Evolutionary conservation across 2,797 vertebrate genomes (phyloP).

Genomic region (Anguilla anguilla): DNA sequence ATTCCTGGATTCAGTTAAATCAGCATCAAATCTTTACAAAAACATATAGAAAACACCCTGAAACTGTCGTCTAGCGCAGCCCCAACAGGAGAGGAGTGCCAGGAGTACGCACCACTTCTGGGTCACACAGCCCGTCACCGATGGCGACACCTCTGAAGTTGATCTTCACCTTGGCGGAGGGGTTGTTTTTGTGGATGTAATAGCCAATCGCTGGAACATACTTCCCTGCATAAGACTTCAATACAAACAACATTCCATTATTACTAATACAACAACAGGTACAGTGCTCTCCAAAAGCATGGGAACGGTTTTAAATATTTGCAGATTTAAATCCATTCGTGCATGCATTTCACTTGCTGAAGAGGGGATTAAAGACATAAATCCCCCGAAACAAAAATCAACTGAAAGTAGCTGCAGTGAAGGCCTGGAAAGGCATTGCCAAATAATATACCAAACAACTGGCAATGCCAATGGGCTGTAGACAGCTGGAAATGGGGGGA

Average conservation of each 20-base stretch:
- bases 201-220: constrained; percentile 79
- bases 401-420: too few relatives aligned
- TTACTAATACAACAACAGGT: neutral
- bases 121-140: constrained; percentile 81
- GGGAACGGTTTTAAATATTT: too few relatives aligned
- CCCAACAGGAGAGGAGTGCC: constrained; percentile 22
- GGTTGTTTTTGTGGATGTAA: constrained; percentile 81
- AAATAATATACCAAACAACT: too few relatives aligned
- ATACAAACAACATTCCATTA: neutral
- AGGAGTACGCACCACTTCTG: constrained; percentile 72
- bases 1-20: neutral
- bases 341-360: too few relatives aligned
- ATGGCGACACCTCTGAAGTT: constrained; percentile 82
- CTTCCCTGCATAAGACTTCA: constrained; percentile 81
- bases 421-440: too few relatives aligned
- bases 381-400: too few relatives aligned
- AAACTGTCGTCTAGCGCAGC: neutral
- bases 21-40: neutral
- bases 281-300: neutral
- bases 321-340: too few relatives aligned
- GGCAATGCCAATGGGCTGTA: too few relatives aligned
- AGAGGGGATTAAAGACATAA: too few relatives aligned
- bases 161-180: constrained; percentile 72
- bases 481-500: too few relatives aligned
- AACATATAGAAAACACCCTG: constrained; percentile 25